phyloP scores from a whole-genome alignment of 2,113 vertebrate genomes.

The Chloroceryle aenea region DNA sequence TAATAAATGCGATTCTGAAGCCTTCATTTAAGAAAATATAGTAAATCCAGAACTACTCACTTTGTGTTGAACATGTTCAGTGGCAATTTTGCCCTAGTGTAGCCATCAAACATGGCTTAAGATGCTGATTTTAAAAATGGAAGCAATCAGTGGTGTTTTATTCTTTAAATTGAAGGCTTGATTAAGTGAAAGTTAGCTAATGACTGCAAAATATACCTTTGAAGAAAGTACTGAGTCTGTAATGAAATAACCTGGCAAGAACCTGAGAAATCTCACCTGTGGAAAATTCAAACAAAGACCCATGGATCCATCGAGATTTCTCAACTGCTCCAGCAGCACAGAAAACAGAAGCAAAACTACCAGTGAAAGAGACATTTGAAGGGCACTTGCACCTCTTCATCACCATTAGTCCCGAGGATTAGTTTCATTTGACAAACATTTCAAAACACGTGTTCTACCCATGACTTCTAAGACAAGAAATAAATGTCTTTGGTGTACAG shows the following conservation, averaged over 20 bases:
- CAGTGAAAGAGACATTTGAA: neutral
- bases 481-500: neutral
- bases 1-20: neutral
- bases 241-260: constrained; percentile 27
- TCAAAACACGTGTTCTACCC: neutral
- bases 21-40: neutral
- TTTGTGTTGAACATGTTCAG: neutral
- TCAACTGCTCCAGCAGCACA: neutral
- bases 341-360: neutral
- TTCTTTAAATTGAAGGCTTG: constrained; percentile 40
- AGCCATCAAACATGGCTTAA: neutral
- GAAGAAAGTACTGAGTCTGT: constrained; percentile 44
- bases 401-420: neutral
- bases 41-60: neutral
- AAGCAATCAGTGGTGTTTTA: neutral
- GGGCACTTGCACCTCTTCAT: neutral
- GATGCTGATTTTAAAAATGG: neutral
- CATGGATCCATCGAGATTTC: neutral
- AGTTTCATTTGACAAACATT: neutral
- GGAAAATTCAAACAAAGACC: constrained; percentile 15
- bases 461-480: neutral
- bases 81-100: neutral
- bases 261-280: constrained; percentile 57
- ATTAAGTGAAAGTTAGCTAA: constrained; percentile 23
- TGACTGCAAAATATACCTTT: constrained; percentile 44